Base-by-base conservation (phyloP, 30 jellyfish, hydroid and myxozoan genomes). In the Cassiopea xamachana region DNA sequence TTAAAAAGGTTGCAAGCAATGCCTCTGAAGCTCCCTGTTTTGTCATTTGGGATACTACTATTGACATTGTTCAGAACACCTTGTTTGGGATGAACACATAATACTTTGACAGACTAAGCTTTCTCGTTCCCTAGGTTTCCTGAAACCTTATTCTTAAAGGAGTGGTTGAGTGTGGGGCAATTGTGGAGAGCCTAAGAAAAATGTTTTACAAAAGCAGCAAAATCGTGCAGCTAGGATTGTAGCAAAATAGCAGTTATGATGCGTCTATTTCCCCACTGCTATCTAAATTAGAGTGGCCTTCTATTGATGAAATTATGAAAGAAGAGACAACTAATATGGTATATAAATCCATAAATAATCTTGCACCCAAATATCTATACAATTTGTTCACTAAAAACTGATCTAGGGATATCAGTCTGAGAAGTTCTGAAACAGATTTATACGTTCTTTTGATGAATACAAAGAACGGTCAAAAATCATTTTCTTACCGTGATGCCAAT, bases 271-370 rank as follows among this genome's bases (percentile, higher is more conserved):
- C 48, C 12, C 80, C 88, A 70, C 39, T 67, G 17, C 12, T 82
- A 2, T 12, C 83, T 16, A 49, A 68, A 64, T 59, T 82, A 9
- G 83, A 83, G 15, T 68, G 91, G 83, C 83, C 81, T 51, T 64
- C 74, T 14, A 48, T 82, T 10, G 46, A 45, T n/a, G 75, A 44
- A 45, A 39, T 82, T 16, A 59, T 81, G 16, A 19, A 49, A 79
- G 1, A 46, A 59, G 81, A 60, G 60, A 59, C 89, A 15, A 58
- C 44, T n/a, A 59, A 60, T 3, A 58, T 81, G 81, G 64, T 60
- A 47, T 44, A 27, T 17, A 69, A 48, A 49, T 69, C 91, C 46
- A 12, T 64, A 6, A 68, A 45, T 59, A 46, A 82, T 51, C 75
- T 27, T 1, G 91, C 82, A 4, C 83, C 91, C 73, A 18, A 27